Evolutionary conservation across 2,113 vertebrate genomes (phyloP).

Genomic region (Sinocyclocheilus anshuiensis): DNA sequence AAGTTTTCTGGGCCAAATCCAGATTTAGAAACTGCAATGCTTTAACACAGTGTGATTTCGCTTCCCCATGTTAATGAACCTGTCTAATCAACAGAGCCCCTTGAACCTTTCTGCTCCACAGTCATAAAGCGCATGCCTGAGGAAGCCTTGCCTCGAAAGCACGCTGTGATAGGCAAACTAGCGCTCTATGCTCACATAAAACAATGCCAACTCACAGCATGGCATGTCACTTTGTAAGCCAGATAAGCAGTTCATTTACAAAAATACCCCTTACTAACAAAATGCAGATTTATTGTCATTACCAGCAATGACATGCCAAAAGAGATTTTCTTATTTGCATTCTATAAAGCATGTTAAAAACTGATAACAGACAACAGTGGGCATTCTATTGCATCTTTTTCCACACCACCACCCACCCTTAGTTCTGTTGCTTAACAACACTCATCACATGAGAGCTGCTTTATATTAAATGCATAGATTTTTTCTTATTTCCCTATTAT

Average conservation of each 20-base stretch:
- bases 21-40: constrained; percentile 63
- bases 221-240: not conserved
- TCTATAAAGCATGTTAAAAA: not conserved
- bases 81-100: constrained; percentile 57
- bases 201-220: constrained; percentile 30
- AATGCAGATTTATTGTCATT: not conserved
- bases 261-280: not conserved
- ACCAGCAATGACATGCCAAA: not conserved
- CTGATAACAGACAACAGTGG: constrained; percentile 23
- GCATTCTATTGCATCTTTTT: constrained; percentile 28
- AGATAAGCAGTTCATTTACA: not conserved
- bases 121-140: constrained; percentile 34
- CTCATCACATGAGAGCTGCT: constrained; percentile 24
- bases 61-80: constrained; percentile 61
- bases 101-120: constrained; percentile 18
- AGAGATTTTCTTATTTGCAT: not conserved
- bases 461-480: constrained; percentile 15
- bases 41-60: constrained; percentile 48
- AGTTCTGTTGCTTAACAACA: constrained; percentile 54
- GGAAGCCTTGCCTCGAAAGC: constrained; percentile 22
- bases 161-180: constrained; percentile 33
- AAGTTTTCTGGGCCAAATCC: constrained; percentile 48
- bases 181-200: constrained; percentile 8
- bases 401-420: constrained; percentile 43
- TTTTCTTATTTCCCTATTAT: not conserved